A percentile compares a stretch with the other conserved stretches of the same genome.
These are phyloP conservation scores for Macrosteles quadrilineatus DNA, from an alignment of 1,140 invertebrate genomes.

Conservation along the genomic window DNA sequence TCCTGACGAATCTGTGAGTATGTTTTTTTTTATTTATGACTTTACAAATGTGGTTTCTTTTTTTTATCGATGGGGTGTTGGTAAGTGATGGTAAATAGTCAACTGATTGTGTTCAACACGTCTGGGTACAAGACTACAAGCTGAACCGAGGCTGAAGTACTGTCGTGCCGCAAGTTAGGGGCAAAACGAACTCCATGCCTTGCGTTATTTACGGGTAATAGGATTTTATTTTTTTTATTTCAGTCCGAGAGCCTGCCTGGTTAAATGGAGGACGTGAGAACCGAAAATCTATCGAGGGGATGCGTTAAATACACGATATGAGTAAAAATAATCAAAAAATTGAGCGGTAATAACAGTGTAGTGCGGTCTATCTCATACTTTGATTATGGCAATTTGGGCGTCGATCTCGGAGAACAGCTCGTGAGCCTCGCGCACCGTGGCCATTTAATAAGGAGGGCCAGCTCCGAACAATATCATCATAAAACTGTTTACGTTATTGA, in stretches of 20 bases:
- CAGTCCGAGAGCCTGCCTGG: neutral
- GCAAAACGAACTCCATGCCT: neutral
- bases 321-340: constrained; percentile 30
- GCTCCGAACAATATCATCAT: constrained; percentile 24
- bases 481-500: constrained; percentile 29
- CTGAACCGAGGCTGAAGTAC: no score
- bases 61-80: no score
- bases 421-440: constrained; percentile 8
- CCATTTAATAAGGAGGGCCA: constrained; percentile 26
- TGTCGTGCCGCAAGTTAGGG: neutral
- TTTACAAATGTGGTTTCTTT: no score
- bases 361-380: constrained; percentile 7
- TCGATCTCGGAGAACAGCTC: neutral
- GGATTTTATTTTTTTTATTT: constrained; percentile 5
- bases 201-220: neutral
- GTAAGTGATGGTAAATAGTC: no score
- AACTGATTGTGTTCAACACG: no score
- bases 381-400: constrained; percentile 28
- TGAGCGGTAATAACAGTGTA: constrained; percentile 19
- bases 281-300: neutral
- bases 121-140: no score
- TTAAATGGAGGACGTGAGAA: constrained; percentile 13
- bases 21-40: no score
- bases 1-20: no score
- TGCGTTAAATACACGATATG: constrained; percentile 29